Evolutionary conservation across 1,140 invertebrate genomes (phyloP).

Genomic region (Bombus terrestris): DNA sequence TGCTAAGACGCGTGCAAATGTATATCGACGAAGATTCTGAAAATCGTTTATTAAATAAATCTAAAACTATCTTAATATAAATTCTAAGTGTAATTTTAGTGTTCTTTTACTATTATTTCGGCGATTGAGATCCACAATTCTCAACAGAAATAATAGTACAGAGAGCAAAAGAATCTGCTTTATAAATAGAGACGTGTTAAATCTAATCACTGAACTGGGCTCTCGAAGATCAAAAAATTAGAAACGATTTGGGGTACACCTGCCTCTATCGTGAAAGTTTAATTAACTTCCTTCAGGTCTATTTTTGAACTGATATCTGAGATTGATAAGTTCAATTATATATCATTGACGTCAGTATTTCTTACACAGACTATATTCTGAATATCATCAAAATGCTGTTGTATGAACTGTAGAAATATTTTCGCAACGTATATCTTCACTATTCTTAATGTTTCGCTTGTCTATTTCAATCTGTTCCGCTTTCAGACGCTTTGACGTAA

Average conservation of each 20-base stretch:
- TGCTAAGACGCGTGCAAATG: no score
- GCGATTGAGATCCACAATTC: no score
- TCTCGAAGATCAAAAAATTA: slow-evolving; percentile 39
- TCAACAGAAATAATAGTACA: no score
- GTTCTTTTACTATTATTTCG: no score
- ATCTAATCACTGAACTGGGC: no score
- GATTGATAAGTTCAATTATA: slow-evolving; percentile 8
- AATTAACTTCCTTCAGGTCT: slow-evolving; percentile 36
- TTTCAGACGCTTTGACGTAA: not conserved
- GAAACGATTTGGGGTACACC: slow-evolving; percentile 32
- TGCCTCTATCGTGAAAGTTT: slow-evolving; percentile 52
- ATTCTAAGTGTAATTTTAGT: no score
- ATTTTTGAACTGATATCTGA: slow-evolving; percentile 27
- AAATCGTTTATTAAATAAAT: no score
- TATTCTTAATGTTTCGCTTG: not conserved
- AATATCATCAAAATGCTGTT: not conserved
- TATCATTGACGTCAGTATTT: slow-evolving; percentile 38
- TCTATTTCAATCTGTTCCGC: not conserved
- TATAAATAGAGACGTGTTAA: no score
- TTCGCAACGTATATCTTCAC: no score
- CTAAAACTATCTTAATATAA: no score
- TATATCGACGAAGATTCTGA: no score
- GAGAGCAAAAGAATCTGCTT: no score
- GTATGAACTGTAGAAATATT: not conserved
- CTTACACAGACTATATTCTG: not conserved